Evolutionary conservation across 92 coral and sea anemone genomes (phyloP).

Genomic region (Porites lobata): DNA sequence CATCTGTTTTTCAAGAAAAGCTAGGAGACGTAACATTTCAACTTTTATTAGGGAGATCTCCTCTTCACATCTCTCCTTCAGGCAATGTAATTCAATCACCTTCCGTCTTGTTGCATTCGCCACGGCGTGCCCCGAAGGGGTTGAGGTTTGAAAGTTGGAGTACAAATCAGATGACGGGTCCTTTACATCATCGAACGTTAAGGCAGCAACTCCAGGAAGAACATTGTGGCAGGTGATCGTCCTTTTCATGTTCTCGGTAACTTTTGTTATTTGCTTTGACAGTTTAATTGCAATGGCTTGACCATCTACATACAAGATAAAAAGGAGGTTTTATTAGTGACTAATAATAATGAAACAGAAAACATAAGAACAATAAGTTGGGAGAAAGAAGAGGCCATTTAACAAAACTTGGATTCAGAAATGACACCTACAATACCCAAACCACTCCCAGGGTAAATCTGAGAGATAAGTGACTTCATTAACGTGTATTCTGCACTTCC

Average conservation of each 20-base stretch:
- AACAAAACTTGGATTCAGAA: too few species aligned
- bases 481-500: too few species aligned
- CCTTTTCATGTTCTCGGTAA: constrained; percentile 52
- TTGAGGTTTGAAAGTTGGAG: background rate
- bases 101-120: constrained; percentile 42
- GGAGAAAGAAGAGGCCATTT: too few species aligned
- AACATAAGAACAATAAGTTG: background rate
- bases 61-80: constrained; percentile 62
- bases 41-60: constrained; percentile 43
- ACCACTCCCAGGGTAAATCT: too few species aligned
- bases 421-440: too few species aligned
- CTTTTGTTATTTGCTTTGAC: constrained; percentile 60
- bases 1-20: background rate
- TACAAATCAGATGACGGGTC: constrained; percentile 50
- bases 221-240: constrained; percentile 31
- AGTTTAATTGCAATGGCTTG: constrained; percentile 69
- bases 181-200: constrained; percentile 48
- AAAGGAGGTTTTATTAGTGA: background rate
- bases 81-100: constrained; percentile 32
- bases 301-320: constrained; percentile 42
- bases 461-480: too few species aligned
- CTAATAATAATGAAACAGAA: background rate
- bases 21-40: constrained; percentile 42
- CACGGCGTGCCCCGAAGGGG: background rate
- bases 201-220: background rate